phyloP scores from a whole-genome alignment of 2,797 vertebrate species.

The Adrianichthys oophorus region DNA sequence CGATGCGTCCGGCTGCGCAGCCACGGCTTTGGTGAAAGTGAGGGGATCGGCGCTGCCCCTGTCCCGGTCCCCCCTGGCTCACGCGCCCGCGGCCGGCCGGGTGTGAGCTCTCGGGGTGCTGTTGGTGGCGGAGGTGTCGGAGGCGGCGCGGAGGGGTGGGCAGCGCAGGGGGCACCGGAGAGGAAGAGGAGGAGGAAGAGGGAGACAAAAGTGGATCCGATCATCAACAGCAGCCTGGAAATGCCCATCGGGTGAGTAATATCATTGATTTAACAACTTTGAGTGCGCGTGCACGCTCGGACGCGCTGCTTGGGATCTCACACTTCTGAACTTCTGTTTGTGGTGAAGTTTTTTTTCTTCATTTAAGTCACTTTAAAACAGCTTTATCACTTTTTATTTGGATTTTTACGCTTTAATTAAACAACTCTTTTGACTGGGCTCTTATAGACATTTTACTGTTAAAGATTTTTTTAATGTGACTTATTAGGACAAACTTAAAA shows the following conservation, averaged over 20 bases:
- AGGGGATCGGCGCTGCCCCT: constrained; percentile 59
- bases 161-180: constrained; percentile 60
- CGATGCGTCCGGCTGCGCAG: constrained; percentile 60
- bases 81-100: constrained; percentile 63
- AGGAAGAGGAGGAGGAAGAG: constrained; percentile 40
- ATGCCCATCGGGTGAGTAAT: constrained; percentile 83
- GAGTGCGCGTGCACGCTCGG: constrained; percentile 19
- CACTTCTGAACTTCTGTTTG: constrained; percentile 4
- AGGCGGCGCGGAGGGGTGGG: constrained; percentile 47
- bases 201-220: constrained; percentile 66
- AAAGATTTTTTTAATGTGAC: no score
- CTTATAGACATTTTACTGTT: no score
- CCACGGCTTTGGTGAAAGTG: constrained; percentile 70
- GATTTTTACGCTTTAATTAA: no score
- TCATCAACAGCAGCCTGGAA: constrained; percentile 68
- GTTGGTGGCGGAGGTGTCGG: constrained; percentile 42
- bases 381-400: no score
- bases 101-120: constrained; percentile 54
- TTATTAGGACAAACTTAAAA: no score
- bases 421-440: no score
- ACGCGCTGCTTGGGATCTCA: constrained; percentile 1
- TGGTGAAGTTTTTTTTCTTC: no score
- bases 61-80: constrained; percentile 58
- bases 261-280: constrained; percentile 59
- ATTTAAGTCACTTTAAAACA: no score